Percentiles rank a stretch among this genome's conserved stretches.
Conservation (phyloP, 2,888 invertebrate species). For the Lepidochitona cinerea region DNA sequence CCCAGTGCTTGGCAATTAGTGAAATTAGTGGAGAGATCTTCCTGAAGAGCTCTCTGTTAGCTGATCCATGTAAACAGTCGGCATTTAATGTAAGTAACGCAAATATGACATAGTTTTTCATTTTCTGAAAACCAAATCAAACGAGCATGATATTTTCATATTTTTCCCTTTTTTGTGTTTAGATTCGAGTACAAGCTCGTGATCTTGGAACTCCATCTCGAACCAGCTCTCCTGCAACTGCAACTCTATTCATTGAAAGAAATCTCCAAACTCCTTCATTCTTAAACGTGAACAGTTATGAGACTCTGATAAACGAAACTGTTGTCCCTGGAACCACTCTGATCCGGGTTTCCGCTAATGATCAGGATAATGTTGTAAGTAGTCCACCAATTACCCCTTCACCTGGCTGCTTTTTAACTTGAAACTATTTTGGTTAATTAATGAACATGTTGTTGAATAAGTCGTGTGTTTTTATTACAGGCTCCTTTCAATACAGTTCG, state of each 20-base stretch:
- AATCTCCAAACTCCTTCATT: neutral
- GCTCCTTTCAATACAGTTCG: conserved; percentile 53
- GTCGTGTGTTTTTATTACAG: conserved; percentile 39
- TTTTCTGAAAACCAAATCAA: too few species aligned
- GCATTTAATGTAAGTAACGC: conserved; percentile 42
- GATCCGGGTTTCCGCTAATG: neutral
- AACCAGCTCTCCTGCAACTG: conserved; percentile 38
- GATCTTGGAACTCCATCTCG: conserved; percentile 54
- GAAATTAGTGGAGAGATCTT: conserved; percentile 51
- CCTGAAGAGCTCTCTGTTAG: conserved; percentile 45
- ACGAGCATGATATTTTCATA: too few species aligned
- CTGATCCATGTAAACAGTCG: conserved; percentile 40
- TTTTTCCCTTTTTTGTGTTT: conserved; percentile 8
- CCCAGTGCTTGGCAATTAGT: conserved; percentile 57
- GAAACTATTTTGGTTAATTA: too few species aligned
- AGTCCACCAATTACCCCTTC: too few species aligned
- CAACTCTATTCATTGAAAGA: conserved; percentile 33
- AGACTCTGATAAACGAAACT: neutral
- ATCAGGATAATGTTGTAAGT: neutral
- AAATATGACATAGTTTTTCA: neutral
- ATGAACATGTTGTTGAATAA: too few species aligned
- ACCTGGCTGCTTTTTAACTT: too few species aligned
- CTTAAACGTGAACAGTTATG: neutral
- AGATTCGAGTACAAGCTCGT: conserved; percentile 56
- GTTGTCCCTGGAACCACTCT: neutral